phyloP scores from a whole-genome alignment of 2,888 invertebrate species.

The Caenorhabditis sp. region DNA sequence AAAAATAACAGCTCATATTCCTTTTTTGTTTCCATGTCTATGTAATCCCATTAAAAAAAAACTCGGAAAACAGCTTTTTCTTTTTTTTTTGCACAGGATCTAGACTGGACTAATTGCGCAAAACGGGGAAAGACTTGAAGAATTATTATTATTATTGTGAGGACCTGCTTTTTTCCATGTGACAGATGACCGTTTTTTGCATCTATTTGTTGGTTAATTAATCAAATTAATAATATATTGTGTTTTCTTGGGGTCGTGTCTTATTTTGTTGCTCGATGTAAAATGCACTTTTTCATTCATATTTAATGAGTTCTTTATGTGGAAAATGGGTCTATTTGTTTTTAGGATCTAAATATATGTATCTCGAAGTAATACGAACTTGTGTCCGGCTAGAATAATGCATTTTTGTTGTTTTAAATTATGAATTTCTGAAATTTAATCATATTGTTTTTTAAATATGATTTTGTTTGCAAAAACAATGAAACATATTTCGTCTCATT shows the following conservation, averaged over 20 bases:
- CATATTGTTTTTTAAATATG: too few relatives aligned
- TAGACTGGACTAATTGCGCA: background rate
- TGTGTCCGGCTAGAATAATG: too few relatives aligned
- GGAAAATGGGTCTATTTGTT: background rate
- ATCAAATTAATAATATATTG: background rate
- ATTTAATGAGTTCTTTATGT: background rate
- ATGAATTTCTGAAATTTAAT: too few relatives aligned
- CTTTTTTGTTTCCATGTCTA: background rate
- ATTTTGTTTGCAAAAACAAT: too few relatives aligned
- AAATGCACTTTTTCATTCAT: background rate
- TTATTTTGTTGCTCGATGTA: too few relatives aligned
- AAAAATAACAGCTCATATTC: conserved; percentile 4
- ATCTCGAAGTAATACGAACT: too few relatives aligned
- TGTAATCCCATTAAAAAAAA: conserved; percentile 5
- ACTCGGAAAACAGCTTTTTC: conserved; percentile 16
- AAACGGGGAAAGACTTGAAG: background rate
- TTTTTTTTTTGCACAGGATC: conserved; percentile 3
- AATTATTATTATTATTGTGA: background rate
- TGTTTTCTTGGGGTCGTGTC: too few relatives aligned
- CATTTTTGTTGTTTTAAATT: too few relatives aligned
- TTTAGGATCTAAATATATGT: background rate
- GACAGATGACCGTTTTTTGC: background rate
- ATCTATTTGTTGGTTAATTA: background rate
- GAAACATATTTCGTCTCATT: too few relatives aligned
- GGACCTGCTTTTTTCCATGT: background rate